These are phyloP conservation scores for Oscheius sp. DNA, from an alignment of 2,888 invertebrate species.

Conservation along the genomic window DNA sequence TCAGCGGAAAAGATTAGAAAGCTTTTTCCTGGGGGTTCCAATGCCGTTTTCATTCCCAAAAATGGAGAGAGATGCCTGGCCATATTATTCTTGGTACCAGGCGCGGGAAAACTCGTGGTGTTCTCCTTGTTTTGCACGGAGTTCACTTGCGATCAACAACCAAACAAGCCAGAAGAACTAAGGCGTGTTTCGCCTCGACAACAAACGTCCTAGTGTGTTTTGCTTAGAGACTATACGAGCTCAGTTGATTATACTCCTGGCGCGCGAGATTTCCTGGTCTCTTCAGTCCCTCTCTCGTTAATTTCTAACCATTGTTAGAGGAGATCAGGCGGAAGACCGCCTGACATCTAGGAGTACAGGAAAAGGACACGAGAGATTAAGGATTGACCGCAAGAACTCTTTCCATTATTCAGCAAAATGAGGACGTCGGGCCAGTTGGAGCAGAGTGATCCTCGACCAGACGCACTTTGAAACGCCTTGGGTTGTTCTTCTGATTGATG, in stretches of 20 bases:
- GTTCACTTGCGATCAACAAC: neutral
- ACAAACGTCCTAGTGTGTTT: neutral
- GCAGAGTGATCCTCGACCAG: neutral
- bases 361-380: too few relatives aligned
- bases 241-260: neutral
- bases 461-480: neutral
- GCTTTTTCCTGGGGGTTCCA: too few relatives aligned
- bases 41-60: too few relatives aligned
- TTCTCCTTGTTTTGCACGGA: neutral
- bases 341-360: too few relatives aligned
- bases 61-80: too few relatives aligned
- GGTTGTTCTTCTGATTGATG: neutral
- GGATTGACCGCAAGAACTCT: too few relatives aligned
- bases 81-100: too few relatives aligned
- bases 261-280: neutral
- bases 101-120: neutral
- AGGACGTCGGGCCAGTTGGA: neutral
- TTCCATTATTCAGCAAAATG: neutral
- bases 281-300: too few relatives aligned
- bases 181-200: neutral
- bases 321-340: too few relatives aligned
- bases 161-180: neutral
- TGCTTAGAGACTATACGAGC: neutral
- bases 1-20: too few relatives aligned
- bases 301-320: too few relatives aligned